phyloP scores from a whole-genome alignment of 1,140 invertebrate genomes.

The Bactericera cockerelli region DNA sequence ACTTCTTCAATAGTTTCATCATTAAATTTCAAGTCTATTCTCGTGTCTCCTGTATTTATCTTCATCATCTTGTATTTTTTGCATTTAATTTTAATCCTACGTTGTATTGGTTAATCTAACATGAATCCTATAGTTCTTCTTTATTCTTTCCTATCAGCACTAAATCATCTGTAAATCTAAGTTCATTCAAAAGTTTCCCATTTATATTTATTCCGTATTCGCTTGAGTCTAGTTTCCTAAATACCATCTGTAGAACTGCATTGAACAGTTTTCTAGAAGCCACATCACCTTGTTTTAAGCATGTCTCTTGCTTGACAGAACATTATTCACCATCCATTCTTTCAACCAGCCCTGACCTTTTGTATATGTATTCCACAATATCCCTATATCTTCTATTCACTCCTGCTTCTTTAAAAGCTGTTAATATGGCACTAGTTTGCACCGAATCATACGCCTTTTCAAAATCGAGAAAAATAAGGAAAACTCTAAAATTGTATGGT shows the following conservation, averaged over 20 bases:
- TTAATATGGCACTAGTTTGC: not conserved
- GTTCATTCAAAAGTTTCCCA: slow-evolving; percentile 22
- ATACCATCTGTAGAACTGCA: not conserved
- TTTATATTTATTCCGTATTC: slow-evolving; percentile 22
- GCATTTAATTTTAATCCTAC: slow-evolving; percentile 14
- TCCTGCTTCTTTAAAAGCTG: not conserved
- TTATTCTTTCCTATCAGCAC: slow-evolving; percentile 20
- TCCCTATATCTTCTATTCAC: not conserved
- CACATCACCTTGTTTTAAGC: not conserved
- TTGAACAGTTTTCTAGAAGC: not conserved
- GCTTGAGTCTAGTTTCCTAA: slow-evolving; percentile 16
- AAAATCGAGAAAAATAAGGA: not conserved
- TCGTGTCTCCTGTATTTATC: slow-evolving; percentile 8
- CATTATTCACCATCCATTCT: not conserved
- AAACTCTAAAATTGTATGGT: not conserved
- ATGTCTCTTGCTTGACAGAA: not conserved
- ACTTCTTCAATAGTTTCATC: slow-evolving; percentile 12
- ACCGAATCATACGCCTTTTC: not conserved
- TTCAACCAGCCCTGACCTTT: not conserved
- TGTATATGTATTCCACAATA: not conserved
- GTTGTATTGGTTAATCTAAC: slow-evolving; percentile 11
- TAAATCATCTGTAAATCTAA: slow-evolving; percentile 28
- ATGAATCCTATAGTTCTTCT: slow-evolving; percentile 10
- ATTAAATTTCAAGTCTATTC: not conserved
- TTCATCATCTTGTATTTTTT: slow-evolving; percentile 10